Base-by-base conservation (phyloP, 2,797 vertebrate genomes). In the Apodemus agrarius region DNA sequence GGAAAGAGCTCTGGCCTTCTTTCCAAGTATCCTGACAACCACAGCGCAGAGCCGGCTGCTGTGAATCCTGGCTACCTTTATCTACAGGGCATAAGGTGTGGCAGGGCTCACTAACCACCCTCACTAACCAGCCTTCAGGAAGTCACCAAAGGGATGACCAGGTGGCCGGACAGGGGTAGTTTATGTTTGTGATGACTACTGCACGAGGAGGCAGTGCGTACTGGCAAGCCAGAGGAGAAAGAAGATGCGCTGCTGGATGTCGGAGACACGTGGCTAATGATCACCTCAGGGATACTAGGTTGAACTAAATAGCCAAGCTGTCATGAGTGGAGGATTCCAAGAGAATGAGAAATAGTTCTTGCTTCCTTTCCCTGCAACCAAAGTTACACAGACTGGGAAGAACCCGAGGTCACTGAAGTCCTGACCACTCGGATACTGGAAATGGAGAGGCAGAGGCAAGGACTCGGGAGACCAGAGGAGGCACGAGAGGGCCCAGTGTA, bases 1-100 rank as follows among this genome's bases (percentile, higher is more conserved):
- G 96, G 97, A 97, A 97, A 96, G 97, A 95, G 94, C 97, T 97
- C 97, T 97, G 98, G 96, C 94, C 94, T 98, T 96, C 92, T 98
- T 97, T 98, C 98, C 97, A 92, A 75, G 86, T 96, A 97, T 97
- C 94, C 97, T 95, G 16, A 75, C 84, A 96, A 75, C 43, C 72
- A 79, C 11, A 67, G 63, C 43, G 22, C 67, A 0, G 1, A 24
- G 21, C 34, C 10, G 49, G 63, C 57, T 57, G 13, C n/a, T 40
- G 11, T 21, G 65, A 72, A 57, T 43, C n/a, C 4, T 69, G 49
- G 76, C 24, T 49, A 52, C 31, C 34, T 46, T 86, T 63, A 57
- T 54, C 34, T 31, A 72, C 6, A 34, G 29, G 40, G 24, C 12
- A 57, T 21, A 19, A 57, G 29, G n/a, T 65, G 1, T 19, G 37